phyloP scores from a whole-genome alignment of 2,113 vertebrate genomes.

The Otus sunia region DNA sequence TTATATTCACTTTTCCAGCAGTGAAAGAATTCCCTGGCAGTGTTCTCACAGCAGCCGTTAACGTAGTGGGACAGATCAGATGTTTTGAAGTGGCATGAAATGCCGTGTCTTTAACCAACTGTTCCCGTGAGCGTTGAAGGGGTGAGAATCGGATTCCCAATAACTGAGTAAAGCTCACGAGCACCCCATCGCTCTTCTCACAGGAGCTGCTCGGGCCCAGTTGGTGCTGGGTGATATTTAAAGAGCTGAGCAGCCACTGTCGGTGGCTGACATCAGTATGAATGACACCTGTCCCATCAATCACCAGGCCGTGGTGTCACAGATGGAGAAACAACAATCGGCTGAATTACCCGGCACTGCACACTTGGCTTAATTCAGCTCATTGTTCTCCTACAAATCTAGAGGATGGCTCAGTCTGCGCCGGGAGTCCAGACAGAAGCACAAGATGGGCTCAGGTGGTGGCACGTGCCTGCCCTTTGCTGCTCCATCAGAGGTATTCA shows the following conservation, averaged over 20 bases:
- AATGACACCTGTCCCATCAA: constrained; percentile 88
- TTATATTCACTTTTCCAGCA: neutral
- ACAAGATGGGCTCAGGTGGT: constrained; percentile 76
- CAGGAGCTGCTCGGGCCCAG: neutral
- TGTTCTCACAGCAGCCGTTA: neutral
- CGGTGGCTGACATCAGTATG: constrained; percentile 75
- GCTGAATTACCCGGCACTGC: constrained; percentile 72
- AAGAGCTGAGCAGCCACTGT: constrained; percentile 1
- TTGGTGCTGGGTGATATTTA: neutral
- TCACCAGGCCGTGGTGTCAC: constrained; percentile 81
- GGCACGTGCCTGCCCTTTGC: constrained; percentile 13
- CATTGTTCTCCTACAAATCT: constrained; percentile 72
- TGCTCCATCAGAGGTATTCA: neutral
- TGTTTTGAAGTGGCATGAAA: constrained; percentile 32
- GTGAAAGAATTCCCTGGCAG: neutral
- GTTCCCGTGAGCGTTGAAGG: neutral
- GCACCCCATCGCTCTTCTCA: neutral
- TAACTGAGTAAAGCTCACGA: neutral
- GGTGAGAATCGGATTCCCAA: neutral
- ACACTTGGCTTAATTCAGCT: constrained; percentile 72
- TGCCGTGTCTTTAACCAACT: neutral
- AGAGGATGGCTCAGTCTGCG: constrained; percentile 42
- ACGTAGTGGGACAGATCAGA: neutral
- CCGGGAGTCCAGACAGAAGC: constrained; percentile 66
- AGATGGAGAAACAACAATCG: constrained; percentile 85